phyloP scores from a whole-genome alignment of 2,113 vertebrate species.

The Corydoras maculifer region DNA sequence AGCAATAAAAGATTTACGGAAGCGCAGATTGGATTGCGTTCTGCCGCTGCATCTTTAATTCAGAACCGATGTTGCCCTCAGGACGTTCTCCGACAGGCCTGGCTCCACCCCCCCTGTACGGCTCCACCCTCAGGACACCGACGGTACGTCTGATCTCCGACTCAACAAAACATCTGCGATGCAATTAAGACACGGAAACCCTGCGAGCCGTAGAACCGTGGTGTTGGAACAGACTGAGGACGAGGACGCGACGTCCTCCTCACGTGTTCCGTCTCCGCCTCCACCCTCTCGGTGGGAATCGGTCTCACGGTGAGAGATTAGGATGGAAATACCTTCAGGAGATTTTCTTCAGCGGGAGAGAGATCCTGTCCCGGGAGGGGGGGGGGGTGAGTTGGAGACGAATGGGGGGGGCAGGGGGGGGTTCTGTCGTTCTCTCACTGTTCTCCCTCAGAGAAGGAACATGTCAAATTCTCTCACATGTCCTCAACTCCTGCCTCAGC shows the following conservation, averaged over 20 bases:
- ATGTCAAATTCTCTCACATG: not conserved
- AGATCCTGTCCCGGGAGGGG: constrained; percentile 5
- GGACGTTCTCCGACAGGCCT: no score
- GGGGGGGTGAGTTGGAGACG: not conserved
- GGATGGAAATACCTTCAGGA: constrained; percentile 14
- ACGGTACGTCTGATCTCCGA: no score
- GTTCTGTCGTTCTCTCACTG: constrained; percentile 11
- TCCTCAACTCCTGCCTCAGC: not conserved
- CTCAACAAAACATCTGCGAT: no score
- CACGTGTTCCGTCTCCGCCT: not conserved
- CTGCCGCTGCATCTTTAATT: no score
- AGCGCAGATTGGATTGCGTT: no score
- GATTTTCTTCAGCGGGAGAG: constrained; percentile 17
- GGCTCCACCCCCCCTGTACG: no score
- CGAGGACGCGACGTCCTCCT: no score
- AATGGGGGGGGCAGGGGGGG: constrained; percentile 1
- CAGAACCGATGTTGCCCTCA: no score
- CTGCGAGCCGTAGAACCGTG: no score
- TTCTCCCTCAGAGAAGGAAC: not conserved
- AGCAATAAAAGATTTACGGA: no score
- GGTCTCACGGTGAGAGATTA: constrained; percentile 11
- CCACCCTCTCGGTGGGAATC: constrained; percentile 6
- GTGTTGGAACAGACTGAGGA: not conserved
- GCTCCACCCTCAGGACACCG: no score
- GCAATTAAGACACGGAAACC: no score